phyloP scores from a whole-genome alignment of 2,113 vertebrate genomes.

The Cyprinodon variegatus region DNA sequence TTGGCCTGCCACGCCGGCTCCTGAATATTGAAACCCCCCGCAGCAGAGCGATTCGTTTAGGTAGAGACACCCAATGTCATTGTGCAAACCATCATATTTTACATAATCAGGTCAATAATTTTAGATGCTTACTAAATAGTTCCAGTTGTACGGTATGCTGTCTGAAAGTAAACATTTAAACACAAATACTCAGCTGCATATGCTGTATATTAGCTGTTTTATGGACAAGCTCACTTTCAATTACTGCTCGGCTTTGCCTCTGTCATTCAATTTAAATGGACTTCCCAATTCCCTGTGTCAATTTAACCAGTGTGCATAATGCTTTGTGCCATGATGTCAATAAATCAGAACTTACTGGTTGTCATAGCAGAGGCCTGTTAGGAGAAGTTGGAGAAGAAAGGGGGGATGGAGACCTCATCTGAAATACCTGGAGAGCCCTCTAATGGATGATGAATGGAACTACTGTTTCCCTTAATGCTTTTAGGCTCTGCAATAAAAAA shows the following conservation, averaged over 20 bases:
- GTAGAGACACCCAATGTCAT: constrained; percentile 14
- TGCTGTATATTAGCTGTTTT: constrained; percentile 17
- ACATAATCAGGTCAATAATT: constrained; percentile 21
- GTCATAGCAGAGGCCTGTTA: constrained; percentile 39
- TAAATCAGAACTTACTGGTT: constrained; percentile 55
- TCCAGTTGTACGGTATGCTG: not conserved
- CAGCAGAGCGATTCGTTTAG: constrained; percentile 52
- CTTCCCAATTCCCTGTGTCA: constrained; percentile 25
- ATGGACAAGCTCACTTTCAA: constrained; percentile 43
- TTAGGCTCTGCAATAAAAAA: not conserved
- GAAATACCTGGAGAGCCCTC: constrained; percentile 67
- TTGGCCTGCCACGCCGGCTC: constrained; percentile 28
- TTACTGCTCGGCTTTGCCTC: constrained; percentile 35
- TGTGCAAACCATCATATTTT: constrained; percentile 8
- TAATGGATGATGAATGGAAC: constrained; percentile 47
- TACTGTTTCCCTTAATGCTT: not conserved
- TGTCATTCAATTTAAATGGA: constrained; percentile 50
- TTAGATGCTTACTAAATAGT: constrained; percentile 13
- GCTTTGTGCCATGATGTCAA: constrained; percentile 36
- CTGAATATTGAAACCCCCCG: constrained; percentile 62
- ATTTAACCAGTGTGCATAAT: constrained; percentile 51
- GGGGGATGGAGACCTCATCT: constrained; percentile 40
- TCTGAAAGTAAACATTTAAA: constrained; percentile 17
- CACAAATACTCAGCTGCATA: constrained; percentile 10
- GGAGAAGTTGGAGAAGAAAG: constrained; percentile 16